A percentile compares a stretch with the other conserved stretches of the same genome.
Conservation (phyloP, 2,113 vertebrate species). For the Atlantisia rogersi region DNA sequence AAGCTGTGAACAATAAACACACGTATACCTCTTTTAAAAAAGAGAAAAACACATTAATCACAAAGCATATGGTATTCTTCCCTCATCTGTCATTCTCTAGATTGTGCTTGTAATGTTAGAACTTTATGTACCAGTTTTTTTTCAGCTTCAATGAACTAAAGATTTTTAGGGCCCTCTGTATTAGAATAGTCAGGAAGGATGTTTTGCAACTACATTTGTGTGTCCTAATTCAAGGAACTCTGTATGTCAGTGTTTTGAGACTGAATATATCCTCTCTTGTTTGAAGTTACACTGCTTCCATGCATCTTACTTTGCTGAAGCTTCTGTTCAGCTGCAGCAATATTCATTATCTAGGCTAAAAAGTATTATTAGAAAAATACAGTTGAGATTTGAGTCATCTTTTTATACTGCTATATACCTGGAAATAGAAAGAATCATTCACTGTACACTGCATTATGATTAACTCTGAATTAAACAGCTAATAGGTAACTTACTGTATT, state of each 20-base stretch:
- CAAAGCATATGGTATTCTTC: slow-evolving; percentile 9
- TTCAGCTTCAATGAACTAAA: neutral
- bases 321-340: neutral
- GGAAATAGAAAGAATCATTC: neutral
- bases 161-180: neutral
- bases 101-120: neutral
- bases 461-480: neutral
- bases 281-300: neutral
- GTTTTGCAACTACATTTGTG: neutral
- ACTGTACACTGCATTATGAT: neutral
- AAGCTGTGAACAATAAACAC: slow-evolving; percentile 58
- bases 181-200: neutral
- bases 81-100: slow-evolving; percentile 20
- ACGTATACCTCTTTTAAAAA: neutral
- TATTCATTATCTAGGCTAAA: neutral
- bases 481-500: neutral
- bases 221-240: neutral
- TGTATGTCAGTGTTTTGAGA: neutral
- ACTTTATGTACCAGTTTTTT: neutral
- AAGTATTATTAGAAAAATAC: neutral
- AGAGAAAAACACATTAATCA: slow-evolving; percentile 4
- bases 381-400: neutral
- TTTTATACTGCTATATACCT: neutral
- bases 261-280: neutral
- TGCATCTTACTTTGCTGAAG: neutral